These are phyloP conservation scores for Asarcornis scutulata DNA, from an alignment of 2,113 vertebrate species.

Conservation along the genomic window DNA sequence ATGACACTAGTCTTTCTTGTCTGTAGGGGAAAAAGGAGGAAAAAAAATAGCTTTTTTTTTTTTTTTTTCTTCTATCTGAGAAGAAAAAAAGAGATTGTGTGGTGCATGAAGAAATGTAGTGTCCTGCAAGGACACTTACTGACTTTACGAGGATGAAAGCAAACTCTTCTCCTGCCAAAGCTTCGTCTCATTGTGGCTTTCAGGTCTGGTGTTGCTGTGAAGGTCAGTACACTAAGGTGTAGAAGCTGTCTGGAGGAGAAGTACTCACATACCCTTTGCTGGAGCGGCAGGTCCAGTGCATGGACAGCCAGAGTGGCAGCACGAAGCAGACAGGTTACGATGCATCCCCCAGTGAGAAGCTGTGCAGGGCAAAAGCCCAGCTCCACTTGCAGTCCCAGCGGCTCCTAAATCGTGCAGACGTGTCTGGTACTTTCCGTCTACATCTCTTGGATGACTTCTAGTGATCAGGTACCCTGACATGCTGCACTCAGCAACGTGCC, in stretches of 20 bases:
- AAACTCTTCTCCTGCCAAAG: background rate
- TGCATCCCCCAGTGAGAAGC: background rate
- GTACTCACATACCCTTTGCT: background rate
- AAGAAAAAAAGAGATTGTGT: background rate
- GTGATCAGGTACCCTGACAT: background rate
- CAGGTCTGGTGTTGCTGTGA: background rate
- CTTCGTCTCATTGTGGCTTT: background rate
- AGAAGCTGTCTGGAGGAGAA: background rate
- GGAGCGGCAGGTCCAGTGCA: background rate
- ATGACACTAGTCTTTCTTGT: background rate
- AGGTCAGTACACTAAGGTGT: background rate
- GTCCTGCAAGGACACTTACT: background rate
- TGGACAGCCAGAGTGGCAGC: background rate
- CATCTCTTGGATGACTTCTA: background rate
- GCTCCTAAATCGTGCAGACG: background rate
- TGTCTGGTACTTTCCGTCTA: background rate
- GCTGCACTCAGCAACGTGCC: background rate
- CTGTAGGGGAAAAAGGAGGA: background rate
- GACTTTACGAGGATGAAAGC: background rate
- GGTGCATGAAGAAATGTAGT: background rate
- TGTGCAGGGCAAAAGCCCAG: accelerated
- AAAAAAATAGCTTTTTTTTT: background rate
- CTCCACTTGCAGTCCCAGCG: background rate
- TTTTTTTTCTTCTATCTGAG: background rate
- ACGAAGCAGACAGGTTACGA: background rate